Conservation (phyloP, 2,888 invertebrate species). For the Erpobdella octoculata region DNA sequence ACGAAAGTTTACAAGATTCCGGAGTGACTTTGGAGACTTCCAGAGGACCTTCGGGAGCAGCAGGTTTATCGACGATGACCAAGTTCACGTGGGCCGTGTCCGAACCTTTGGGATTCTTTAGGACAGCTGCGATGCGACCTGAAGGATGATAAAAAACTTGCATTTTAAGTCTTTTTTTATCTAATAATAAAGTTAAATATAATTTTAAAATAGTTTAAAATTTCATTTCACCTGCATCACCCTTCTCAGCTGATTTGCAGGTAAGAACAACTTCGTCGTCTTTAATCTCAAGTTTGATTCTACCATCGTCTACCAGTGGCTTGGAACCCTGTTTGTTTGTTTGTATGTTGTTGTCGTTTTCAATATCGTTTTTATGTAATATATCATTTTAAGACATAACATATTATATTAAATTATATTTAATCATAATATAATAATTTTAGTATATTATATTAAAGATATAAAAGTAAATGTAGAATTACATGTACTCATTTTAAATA, state of each 20-base stretch:
- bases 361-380: not conserved
- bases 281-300: slow-evolving; percentile 65
- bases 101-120: slow-evolving; percentile 80
- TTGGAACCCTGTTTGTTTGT: slow-evolving; percentile 62
- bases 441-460: too few species aligned
- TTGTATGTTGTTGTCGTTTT: not conserved
- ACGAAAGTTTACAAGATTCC: slow-evolving; percentile 79
- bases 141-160: not conserved
- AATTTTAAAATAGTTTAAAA: not conserved
- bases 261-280: slow-evolving; percentile 45
- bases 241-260: slow-evolving; percentile 72
- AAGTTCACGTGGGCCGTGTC: slow-evolving; percentile 81
- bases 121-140: slow-evolving; percentile 77
- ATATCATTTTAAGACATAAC: not conserved
- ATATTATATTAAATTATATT: not conserved
- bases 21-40: slow-evolving; percentile 86
- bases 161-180: not conserved
- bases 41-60: slow-evolving; percentile 81
- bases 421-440: not conserved
- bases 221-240: slow-evolving; percentile 70
- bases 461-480: too few species aligned
- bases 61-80: slow-evolving; percentile 62
- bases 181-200: not conserved
- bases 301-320: slow-evolving; percentile 65
- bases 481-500: too few species aligned